Percentiles rank a stretch among this genome's conserved stretches.
phyloP scores from a whole-genome alignment of 1,140 invertebrate genomes.

The Orussus abietinus region DNA sequence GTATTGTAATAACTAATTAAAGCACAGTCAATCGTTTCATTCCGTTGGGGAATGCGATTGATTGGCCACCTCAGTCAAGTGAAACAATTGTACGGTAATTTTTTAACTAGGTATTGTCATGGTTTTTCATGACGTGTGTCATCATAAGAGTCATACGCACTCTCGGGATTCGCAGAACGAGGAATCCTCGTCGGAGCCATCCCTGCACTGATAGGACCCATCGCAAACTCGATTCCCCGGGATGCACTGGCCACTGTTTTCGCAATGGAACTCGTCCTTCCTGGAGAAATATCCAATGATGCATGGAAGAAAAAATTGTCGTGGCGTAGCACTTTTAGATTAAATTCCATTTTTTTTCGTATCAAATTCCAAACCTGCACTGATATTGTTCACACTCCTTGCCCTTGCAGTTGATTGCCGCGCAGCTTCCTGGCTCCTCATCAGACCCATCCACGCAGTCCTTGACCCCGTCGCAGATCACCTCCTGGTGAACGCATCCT shows the following conservation, averaged over 20 bases:
- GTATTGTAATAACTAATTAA: constrained; percentile 2
- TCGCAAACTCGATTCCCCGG: constrained; percentile 58
- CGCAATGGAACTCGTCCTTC: constrained; percentile 29
- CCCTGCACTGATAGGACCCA: constrained; percentile 62
- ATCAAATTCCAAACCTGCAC: constrained; percentile 29
- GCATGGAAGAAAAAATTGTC: too few relatives aligned
- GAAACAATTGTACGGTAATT: too few relatives aligned
- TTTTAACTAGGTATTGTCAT: too few relatives aligned
- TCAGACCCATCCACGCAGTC: constrained; percentile 64
- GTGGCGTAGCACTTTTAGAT: too few relatives aligned
- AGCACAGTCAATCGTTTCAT: too few relatives aligned
- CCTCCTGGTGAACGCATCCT: constrained; percentile 62
- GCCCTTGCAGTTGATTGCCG: constrained; percentile 21
- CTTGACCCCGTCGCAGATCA: constrained; percentile 62
- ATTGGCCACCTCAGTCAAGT: too few relatives aligned
- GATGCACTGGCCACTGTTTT: constrained; percentile 56
- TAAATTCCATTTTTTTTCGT: too few relatives aligned
- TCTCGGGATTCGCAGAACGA: constrained; percentile 41
- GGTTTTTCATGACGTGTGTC: too few relatives aligned
- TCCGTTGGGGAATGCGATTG: too few relatives aligned
- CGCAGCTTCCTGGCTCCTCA: constrained; percentile 29
- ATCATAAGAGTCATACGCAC: too few relatives aligned
- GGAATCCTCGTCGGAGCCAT: constrained; percentile 64
- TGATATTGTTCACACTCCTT: constrained; percentile 18
- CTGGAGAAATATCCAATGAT: too few relatives aligned